Percentiles rank a stretch among this genome's conserved stretches.
phyloP scores from a whole-genome alignment of 2,113 vertebrate species.

The Paramisgurnus dabryanus region DNA sequence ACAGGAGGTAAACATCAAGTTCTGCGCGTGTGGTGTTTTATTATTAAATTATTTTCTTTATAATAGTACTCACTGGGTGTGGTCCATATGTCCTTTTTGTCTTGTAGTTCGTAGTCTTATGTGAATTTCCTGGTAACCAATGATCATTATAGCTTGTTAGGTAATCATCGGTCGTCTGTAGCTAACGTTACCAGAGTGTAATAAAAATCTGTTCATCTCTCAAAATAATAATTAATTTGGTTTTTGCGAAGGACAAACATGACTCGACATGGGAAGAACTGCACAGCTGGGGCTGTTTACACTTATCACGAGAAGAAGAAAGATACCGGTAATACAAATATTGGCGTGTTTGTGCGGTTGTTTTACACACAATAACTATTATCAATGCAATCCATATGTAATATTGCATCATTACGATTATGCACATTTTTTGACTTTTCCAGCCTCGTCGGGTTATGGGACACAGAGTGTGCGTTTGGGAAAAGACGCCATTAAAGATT shows the following conservation, averaged over 20 bases:
- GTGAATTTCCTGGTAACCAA: not conserved
- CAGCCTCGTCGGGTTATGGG: conserved; percentile 88
- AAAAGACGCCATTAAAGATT: conserved; percentile 90
- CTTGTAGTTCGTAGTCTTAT: not conserved
- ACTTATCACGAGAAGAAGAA: conserved; percentile 93
- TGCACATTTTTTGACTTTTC: not conserved
- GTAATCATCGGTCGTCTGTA: not conserved
- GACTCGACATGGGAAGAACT: conserved; percentile 92
- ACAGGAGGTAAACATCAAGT: conserved; percentile 4
- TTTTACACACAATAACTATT: not conserved
- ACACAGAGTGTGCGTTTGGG: conserved; percentile 89
- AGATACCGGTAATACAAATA: conserved; percentile 79
- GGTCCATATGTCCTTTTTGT: not conserved
- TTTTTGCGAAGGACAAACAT: conserved; percentile 60
- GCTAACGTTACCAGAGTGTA: not conserved
- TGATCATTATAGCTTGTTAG: not conserved
- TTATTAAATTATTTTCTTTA: not conserved
- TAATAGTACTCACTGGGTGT: not conserved
- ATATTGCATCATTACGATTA: not conserved
- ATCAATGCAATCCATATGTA: too few relatives aligned
- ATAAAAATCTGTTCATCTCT: not conserved
- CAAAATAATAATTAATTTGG: not conserved
- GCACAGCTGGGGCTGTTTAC: conserved; percentile 89
- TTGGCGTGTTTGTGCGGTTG: not conserved
- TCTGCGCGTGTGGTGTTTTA: not conserved